A percentile compares a stretch with the other conserved stretches of the same genome.
Conservation (phyloP, 2,113 vertebrate species). For the Callospermophilus lateralis region DNA sequence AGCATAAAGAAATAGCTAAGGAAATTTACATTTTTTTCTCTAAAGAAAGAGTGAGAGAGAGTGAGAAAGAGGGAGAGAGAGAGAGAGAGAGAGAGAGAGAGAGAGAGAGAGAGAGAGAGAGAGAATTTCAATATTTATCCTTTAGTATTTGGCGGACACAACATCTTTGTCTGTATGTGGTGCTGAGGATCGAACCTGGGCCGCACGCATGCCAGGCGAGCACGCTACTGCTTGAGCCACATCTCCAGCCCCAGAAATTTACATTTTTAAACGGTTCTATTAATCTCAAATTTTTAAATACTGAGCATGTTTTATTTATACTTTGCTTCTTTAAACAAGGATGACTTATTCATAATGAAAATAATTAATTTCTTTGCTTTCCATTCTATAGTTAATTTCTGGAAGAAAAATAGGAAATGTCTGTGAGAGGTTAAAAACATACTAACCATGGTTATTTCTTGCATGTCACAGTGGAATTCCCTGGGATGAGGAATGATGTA, state of each 20-base stretch:
- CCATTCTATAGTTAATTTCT: slow-evolving; percentile 19
- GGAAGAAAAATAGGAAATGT: slow-evolving; percentile 17
- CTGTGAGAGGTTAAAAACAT: not conserved
- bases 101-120: too few relatives aligned
- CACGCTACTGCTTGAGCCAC: too few relatives aligned
- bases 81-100: too few relatives aligned
- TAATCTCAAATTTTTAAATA: not conserved
- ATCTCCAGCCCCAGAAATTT: too few relatives aligned
- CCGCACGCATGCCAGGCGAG: too few relatives aligned
- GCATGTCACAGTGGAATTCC: not conserved
- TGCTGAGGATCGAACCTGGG: too few relatives aligned
- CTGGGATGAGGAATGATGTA: not conserved
- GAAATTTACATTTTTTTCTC: not conserved
- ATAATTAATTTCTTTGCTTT: slow-evolving; percentile 16
- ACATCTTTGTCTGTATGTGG: too few relatives aligned
- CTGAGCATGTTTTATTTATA: not conserved
- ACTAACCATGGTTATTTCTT: not conserved
- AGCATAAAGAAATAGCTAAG: not conserved
- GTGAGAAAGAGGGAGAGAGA: too few relatives aligned
- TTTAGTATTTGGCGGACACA: too few relatives aligned
- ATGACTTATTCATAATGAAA: not conserved
- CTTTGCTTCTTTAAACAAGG: slow-evolving; percentile 16
- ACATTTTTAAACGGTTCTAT: not conserved
- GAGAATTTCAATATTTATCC: too few relatives aligned
- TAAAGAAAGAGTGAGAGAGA: too few relatives aligned